Percentiles rank a stretch among this genome's conserved stretches.
Evolutionary conservation across 2,113 vertebrate genomes (phyloP).

Genomic region (Myanophis thanlyinensis): DNA sequence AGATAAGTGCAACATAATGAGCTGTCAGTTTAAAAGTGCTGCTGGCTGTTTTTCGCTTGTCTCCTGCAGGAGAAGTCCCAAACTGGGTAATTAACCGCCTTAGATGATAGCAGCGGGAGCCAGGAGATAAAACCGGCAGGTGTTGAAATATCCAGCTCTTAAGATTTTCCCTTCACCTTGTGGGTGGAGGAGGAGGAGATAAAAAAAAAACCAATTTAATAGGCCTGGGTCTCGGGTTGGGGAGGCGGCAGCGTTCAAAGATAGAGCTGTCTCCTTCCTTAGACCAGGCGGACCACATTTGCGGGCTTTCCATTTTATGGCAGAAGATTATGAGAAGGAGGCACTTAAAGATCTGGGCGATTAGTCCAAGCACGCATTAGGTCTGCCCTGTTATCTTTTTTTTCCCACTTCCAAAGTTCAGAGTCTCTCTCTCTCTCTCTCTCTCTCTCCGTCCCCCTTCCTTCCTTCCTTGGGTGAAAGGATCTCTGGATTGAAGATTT

Average conservation of each 20-base stretch:
- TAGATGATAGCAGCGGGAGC: slow-evolving; percentile 57
- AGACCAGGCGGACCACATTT: slow-evolving; percentile 35
- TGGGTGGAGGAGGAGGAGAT: slow-evolving; percentile 62
- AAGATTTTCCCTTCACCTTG: slow-evolving; percentile 57
- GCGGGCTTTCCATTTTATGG: slow-evolving; percentile 53
- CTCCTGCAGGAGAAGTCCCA: slow-evolving; percentile 65
- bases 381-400: not conserved
- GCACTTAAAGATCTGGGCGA: slow-evolving; percentile 51
- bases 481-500: slow-evolving; percentile 33
- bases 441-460: not conserved
- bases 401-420: not conserved
- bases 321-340: slow-evolving; percentile 51
- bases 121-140: slow-evolving; percentile 59
- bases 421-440: slow-evolving; percentile 1
- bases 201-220: slow-evolving; percentile 59
- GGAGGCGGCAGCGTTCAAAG: slow-evolving; percentile 46
- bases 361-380: slow-evolving; percentile 49
- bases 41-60: slow-evolving; percentile 33
- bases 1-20: slow-evolving; percentile 71
- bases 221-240: slow-evolving; percentile 32
- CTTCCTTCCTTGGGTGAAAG: slow-evolving; percentile 24
- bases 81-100: slow-evolving; percentile 60
- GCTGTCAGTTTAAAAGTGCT: slow-evolving; percentile 60
- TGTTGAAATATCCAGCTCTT: slow-evolving; percentile 63
- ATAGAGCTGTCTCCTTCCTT: slow-evolving; percentile 41